Percentiles rank a stretch among this genome's conserved stretches.
Evolutionary conservation across 2,797 vertebrate species (phyloP).

Genomic region (Pristis pectinata): DNA sequence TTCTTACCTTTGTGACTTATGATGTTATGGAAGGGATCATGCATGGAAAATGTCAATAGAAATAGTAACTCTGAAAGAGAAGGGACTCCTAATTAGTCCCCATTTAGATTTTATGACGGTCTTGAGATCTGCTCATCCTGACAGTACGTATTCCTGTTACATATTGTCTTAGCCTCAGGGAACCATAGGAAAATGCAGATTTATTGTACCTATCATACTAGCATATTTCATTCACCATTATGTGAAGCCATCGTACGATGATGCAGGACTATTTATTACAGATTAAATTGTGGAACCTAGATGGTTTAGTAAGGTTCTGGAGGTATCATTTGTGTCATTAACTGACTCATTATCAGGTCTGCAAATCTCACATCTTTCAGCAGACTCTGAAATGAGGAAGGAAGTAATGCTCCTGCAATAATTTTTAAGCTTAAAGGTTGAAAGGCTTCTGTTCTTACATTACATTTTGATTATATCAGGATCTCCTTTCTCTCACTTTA

Average conservation of each 20-base stretch:
- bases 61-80: slow-evolving; percentile 99
- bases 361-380: slow-evolving; percentile 69
- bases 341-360: slow-evolving; percentile 94
- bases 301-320: slow-evolving; percentile 93
- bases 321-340: slow-evolving; percentile 98
- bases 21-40: slow-evolving; percentile 82
- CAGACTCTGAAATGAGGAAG: slow-evolving; percentile 39
- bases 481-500: slow-evolving; percentile 72
- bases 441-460: slow-evolving; percentile 35
- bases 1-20: slow-evolving; percentile 97
- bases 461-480: slow-evolving; percentile 19
- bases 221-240: slow-evolving; percentile 99
- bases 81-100: slow-evolving; percentile 99
- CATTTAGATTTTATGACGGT: slow-evolving; percentile 99
- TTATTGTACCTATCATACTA: slow-evolving; percentile 99
- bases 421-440: slow-evolving; percentile 37
- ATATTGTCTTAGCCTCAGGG: slow-evolving; percentile 99
- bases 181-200: slow-evolving; percentile 99
- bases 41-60: slow-evolving; percentile 99
- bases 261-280: slow-evolving; percentile 99
- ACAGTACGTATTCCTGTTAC: slow-evolving; percentile 99
- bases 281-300: slow-evolving; percentile 98
- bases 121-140: slow-evolving; percentile 98
- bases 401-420: slow-evolving; percentile 34
- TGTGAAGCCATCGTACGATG: slow-evolving; percentile 97